Evolutionary conservation across 2,888 invertebrate genomes (phyloP).

Genomic region (Tyria jacobaeae): DNA sequence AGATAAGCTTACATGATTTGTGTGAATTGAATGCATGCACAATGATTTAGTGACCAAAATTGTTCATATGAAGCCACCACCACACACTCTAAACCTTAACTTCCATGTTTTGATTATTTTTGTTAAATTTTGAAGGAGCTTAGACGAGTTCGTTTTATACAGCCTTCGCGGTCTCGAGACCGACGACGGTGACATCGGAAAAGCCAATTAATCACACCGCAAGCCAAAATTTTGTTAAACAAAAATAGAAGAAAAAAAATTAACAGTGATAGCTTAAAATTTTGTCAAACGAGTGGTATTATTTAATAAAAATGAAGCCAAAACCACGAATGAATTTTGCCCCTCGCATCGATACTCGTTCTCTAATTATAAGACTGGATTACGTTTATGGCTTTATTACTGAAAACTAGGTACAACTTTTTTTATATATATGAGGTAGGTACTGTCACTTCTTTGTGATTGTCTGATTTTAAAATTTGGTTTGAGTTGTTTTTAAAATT

Average conservation of each 20-base stretch:
- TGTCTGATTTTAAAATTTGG: too few relatives aligned
- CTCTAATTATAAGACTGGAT: slow-evolving; percentile 8
- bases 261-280: slow-evolving; percentile 81
- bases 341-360: slow-evolving; percentile 62
- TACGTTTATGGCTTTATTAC: not conserved
- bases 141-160: slow-evolving; percentile 62
- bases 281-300: slow-evolving; percentile 84
- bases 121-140: slow-evolving; percentile 83
- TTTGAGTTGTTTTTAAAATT: not conserved
- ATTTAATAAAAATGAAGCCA: slow-evolving; percentile 82
- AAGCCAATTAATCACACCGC: slow-evolving; percentile 86
- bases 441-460: too few relatives aligned
- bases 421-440: not conserved
- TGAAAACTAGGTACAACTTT: not conserved
- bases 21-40: slow-evolving; percentile 84
- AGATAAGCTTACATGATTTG: slow-evolving; percentile 79
- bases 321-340: slow-evolving; percentile 82
- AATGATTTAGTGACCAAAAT: slow-evolving; percentile 78
- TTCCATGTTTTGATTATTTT: slow-evolving; percentile 75
- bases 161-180: slow-evolving; percentile 52
- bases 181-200: slow-evolving; percentile 57
- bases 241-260: slow-evolving; percentile 77
- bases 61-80: slow-evolving; percentile 83
- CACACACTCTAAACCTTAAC: slow-evolving; percentile 86
- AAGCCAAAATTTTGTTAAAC: slow-evolving; percentile 82